Evolutionary conservation across 2,797 vertebrate species (phyloP), one percentile per base, ranked within the genome.

Genomic region (Rhinophrynus dorsalis): DNA sequence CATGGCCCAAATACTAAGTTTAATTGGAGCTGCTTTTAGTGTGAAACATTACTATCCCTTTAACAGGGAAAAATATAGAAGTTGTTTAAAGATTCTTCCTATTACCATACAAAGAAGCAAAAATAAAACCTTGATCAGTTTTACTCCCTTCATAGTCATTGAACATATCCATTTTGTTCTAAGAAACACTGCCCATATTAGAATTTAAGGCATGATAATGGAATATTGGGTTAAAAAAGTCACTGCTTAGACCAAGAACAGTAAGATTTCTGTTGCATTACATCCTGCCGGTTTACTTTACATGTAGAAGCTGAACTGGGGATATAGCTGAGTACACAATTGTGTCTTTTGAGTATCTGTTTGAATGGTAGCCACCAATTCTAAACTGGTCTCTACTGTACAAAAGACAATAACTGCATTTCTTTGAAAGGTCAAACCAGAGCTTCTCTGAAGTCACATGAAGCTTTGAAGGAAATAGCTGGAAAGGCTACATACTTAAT

Each of bases 341-440:
- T 37, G 66, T 40, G 58, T 54, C 67, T 62, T 61, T 69, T 69
- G 67, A 62, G 57, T 47, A 69, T 69, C 62, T 48, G n/a, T n/a
- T n/a, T n/a, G n/a, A n/a, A 69, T 69, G 27, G 21, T 60, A 44
- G n/a, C 56, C 47, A 47, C 27, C 17, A 18, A 27, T 27, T 38
- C 33, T 6, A 13, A 65, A 47, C 52, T 27, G 35, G 12, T 23
- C 23, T 3, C 15, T 35, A 2, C 32, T 56, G 17, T 56, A 32
- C 6, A 18, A 23, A 37, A 6, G 48, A 62, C 57, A 69, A 69
- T 69, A 15, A 38, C n/a, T 21, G 45, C 37, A 5, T 51, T 68
- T 59, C n/a, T 37, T 21, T 17, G 17, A 20, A 7, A 24, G 48
- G 48, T 27, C 56, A 5, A 44, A 15, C 26, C 37, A 27, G 55